A percentile compares a stretch with the other conserved stretches of the same genome.
These are phyloP conservation scores for Thera obeliscata DNA, from an alignment of 2,888 invertebrate species.

Conservation along the genomic window DNA sequence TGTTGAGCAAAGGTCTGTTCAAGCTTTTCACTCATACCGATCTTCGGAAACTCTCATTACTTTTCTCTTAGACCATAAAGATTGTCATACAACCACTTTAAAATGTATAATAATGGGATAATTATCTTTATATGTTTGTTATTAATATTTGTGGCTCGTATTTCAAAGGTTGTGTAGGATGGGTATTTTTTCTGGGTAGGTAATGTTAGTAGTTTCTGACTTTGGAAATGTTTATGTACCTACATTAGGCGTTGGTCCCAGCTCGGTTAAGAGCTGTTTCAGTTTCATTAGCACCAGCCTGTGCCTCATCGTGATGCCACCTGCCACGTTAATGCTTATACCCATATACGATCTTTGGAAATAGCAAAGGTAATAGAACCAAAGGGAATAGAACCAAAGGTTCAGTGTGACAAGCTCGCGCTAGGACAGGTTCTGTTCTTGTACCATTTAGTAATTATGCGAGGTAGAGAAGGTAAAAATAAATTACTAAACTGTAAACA, in stretches of 20 bases:
- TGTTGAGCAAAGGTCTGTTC: neutral
- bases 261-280: slow-evolving; percentile 4
- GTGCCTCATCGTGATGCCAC: neutral
- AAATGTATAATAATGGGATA: too few relatives aligned
- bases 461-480: too few relatives aligned
- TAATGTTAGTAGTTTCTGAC: neutral
- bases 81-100: too few relatives aligned
- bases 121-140: too few relatives aligned
- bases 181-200: neutral
- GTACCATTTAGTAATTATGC: too few relatives aligned
- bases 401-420: neutral
- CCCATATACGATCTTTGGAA: neutral
- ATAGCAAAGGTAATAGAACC: neutral
- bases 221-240: slow-evolving; percentile 4
- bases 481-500: too few relatives aligned
- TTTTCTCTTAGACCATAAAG: too few relatives aligned
- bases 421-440: neutral
- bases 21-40: neutral
- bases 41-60: neutral
- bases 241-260: slow-evolving; percentile 4
- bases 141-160: too few relatives aligned
- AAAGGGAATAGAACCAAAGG: neutral
- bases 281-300: slow-evolving; percentile 18
- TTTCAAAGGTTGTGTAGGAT: neutral
- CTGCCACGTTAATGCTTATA: neutral